Evolutionary conservation across 2,113 vertebrate genomes (phyloP).

Genomic region (Setophaga kirtlandii): DNA sequence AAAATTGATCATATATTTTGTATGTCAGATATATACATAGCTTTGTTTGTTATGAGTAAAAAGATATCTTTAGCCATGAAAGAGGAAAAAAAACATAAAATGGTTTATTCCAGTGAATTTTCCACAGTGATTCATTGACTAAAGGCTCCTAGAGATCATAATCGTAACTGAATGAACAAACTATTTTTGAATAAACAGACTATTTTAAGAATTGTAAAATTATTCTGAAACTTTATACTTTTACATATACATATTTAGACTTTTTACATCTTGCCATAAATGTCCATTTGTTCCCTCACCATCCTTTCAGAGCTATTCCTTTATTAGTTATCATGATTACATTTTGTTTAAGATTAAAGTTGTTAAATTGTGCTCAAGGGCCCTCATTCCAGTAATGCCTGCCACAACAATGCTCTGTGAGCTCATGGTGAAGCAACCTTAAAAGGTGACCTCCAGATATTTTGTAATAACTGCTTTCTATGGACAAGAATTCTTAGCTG

Average conservation of each 20-base stretch:
- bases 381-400: neutral
- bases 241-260: neutral
- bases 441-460: neutral
- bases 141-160: neutral
- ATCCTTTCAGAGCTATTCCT: neutral
- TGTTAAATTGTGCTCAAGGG: neutral
- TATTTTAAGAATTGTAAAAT: neutral
- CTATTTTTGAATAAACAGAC: neutral
- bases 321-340: neutral
- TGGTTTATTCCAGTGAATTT: neutral
- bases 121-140: neutral
- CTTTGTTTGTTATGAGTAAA: neutral
- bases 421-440: neutral
- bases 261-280: neutral
- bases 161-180: neutral
- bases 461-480: neutral
- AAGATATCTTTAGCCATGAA: neutral
- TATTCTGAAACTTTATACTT: neutral
- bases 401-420: neutral
- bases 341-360: neutral
- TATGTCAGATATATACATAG: neutral
- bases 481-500: neutral
- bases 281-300: neutral
- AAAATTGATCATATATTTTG: neutral
- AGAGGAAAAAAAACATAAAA: neutral